Evolutionary conservation across 2,888 invertebrate genomes (phyloP), one percentile per base, ranked within the genome.

Genomic region (Sturmia bella): DNA sequence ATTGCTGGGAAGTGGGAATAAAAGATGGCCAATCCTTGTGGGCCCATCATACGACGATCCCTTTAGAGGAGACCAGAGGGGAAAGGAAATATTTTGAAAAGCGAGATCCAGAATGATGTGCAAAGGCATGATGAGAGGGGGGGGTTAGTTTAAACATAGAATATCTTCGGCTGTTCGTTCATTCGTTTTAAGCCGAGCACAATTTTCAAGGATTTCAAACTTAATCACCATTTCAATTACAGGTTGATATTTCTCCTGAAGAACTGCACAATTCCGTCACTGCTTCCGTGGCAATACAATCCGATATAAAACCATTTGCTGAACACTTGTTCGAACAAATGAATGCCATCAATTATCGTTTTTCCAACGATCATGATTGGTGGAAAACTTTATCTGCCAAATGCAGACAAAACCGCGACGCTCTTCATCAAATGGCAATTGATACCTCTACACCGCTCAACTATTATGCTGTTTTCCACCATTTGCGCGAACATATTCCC

Each of bases 381-480:
- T 97, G 97, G 97, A 92, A 92, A 78, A 91, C 92, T 6, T 91
- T 98, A 52, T 91, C 91, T 24, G 92, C 93, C 27, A 97, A 96
- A 88, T 94, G 95, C 85, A 92, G 94, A 77, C 93, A 94, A 56
- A 98, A 98, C 89, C 92, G 93, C 85, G 93, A 93, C 85, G 94
- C 96, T 37, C 91, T 91, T 0, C 86, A 93, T 91, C 95, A 91
- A 80, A 94, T 96, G 94, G 93, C 95, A 0, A 92, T 92, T 85
- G 95, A 97, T 88, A 93, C 92, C 45, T 91, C 94, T 0, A 91
- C 94, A 0, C 99, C 99, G 0, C 92, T 99, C 32, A 99, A 98
- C 91, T 99, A 99, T 91, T 99, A 97, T 89, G 94, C 98, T 0
- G 98, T 97, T 3, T 97, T 98, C 90, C 94, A 96, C 89, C 94